Base-by-base conservation (phyloP, 2,113 vertebrate genomes). In the Cnemophilus loriae region DNA sequence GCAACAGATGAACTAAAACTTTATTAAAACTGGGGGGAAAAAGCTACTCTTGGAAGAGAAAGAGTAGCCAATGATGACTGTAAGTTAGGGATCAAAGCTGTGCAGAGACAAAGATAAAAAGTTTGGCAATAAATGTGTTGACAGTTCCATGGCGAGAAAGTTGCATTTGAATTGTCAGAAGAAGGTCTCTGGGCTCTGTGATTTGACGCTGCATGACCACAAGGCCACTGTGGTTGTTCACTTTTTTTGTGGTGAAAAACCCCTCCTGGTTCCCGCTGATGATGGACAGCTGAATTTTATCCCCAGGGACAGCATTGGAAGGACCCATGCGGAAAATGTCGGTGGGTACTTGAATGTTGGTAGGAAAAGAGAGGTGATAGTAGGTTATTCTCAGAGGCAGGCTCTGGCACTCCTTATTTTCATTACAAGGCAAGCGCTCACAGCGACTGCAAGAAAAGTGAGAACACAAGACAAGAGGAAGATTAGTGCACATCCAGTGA, bases 311-410 rank as follows among this genome's bases (percentile, higher is more conserved):
- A 42, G 97, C 96, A 96, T 95, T 98, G 97, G 99, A 98, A 82
- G 99, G 99, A 95, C 99, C 99, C 99, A 99, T 99, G 98, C 99
- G 99, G 98, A 99, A 99, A 97, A 99, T 98, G 97, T 98, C 98
- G 97, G 98, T 99, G 97, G 98, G 98, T 95, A 98, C 98, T 92
- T 98, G 99, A 91, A 99, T 98, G 98, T 99, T 99, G 99, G 98
- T 99, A 87, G 99, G 99, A 97, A 99, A 99, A 98, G 99, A 99
- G 98, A 99, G 99, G 97, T 99, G 98, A 98, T 99, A 99, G 99
- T 98, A 98, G 98, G 99, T 99, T 98, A 99, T 99, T 99, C 99
- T 98, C 98, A 99, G 96, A 96, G 99, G 99, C 98, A 98, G 98
- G 98, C 97, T 97, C 98, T 98, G 98, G 98, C 99, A 99, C 98